These are phyloP conservation scores for Ceratotherium simum DNA, from an alignment of 2,113 vertebrate genomes.

Conservation along the genomic window DNA sequence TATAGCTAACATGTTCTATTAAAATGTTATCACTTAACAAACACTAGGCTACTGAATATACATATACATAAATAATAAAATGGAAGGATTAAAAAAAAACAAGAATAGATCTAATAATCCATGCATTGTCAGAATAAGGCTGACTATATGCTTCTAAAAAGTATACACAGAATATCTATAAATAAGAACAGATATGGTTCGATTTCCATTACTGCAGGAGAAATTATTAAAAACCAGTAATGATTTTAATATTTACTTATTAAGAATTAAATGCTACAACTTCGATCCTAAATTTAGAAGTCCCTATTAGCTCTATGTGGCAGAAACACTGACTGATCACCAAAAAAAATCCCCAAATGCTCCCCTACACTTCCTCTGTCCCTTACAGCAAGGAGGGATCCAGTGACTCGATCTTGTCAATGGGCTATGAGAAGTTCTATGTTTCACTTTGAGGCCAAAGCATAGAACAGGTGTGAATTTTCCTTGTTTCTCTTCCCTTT, in stretches of 20 bases:
- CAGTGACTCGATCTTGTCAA: neutral
- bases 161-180: neutral
- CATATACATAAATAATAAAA: neutral
- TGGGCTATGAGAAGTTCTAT: neutral
- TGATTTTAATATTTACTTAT: neutral
- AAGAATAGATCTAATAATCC: neutral
- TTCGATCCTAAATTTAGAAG: neutral
- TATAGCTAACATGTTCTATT: neutral
- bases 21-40: neutral
- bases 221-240: neutral
- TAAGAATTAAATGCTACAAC: neutral
- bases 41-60: neutral
- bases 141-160: neutral
- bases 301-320: neutral
- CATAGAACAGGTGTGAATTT: neutral
- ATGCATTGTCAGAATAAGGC: neutral
- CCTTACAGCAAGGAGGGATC: neutral
- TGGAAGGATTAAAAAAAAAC: neutral
- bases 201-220: neutral
- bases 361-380: neutral
- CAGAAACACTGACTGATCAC: neutral
- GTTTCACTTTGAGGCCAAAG: neutral
- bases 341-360: neutral
- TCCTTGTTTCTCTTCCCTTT: neutral
- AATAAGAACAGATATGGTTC: neutral